Conservation (phyloP, 2,113 vertebrate species). For the Phaethon lepturus region DNA sequence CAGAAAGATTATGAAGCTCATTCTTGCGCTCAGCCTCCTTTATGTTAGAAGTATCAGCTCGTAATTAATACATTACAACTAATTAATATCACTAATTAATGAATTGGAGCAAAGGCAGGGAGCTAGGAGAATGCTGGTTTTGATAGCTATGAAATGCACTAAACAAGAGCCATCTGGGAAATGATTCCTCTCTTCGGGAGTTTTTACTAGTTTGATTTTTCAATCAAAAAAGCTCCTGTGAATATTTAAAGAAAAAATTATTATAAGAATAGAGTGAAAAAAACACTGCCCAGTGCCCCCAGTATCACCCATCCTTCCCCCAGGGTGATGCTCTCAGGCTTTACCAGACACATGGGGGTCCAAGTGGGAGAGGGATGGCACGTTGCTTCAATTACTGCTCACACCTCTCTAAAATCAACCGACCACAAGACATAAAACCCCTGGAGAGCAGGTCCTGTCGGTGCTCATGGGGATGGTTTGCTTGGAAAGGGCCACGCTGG, state of each 20-base stretch:
- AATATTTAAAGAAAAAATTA: background rate
- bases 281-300: background rate
- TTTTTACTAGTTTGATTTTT: conserved; percentile 1
- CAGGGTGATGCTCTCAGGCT: fast-evolving
- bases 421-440: background rate
- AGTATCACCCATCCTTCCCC: background rate
- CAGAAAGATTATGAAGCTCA: background rate
- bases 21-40: background rate
- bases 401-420: background rate
- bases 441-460: fast-evolving
- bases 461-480: background rate
- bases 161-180: conserved; percentile 1
- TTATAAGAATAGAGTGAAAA: background rate
- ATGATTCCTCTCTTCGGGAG: background rate
- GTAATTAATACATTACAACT: conserved; percentile 8
- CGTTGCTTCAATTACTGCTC: background rate
- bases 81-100: conserved; percentile 44
- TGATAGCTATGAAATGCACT: background rate
- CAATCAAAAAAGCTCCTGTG: background rate
- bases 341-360: background rate
- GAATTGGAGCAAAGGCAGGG: background rate
- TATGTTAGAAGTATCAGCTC: background rate
- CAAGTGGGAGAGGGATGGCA: background rate
- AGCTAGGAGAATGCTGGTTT: background rate
- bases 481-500: background rate